Evolutionary conservation across 2,888 invertebrate genomes (phyloP), one percentile per base, ranked within the genome.

Genomic region (Hoplodrina blanda): DNA sequence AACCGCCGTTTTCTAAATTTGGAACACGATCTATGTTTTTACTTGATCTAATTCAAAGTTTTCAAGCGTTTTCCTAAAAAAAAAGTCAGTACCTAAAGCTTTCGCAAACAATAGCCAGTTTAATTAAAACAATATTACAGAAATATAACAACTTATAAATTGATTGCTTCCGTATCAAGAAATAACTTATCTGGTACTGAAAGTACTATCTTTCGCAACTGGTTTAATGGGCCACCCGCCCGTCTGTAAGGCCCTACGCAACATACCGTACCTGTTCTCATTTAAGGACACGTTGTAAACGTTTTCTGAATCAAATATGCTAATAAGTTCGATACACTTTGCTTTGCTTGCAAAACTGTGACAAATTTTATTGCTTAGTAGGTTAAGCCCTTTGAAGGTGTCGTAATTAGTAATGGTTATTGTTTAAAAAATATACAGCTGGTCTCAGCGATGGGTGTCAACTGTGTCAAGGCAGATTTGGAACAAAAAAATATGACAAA

Each of bases 251-350:
- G 62, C 62, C 79, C 83, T 87, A 83, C 87, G 87, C 87, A 88
- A 88, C 82, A 72, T 82, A 69, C 80, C 78, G 69, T 81, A 70
- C 79, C 76, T 81, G 78, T 78, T 76, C 67, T 87, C 84, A 83
- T 87, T 85, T 84, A 85, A 79, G 87, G 85, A 85, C 77, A 81
- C 63, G 77, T 83, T 83, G 80, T 83, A 85, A 87, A 80, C 83
- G 85, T 81, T 84, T 85, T 88, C 81, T 68, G 84, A 78, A 70
- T 83, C 79, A 66, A 85, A 84, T 88, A 89, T 89, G 88, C 83
- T 85, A 88, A 88, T 88, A 70, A 82, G 79, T 80, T 84, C 76
- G 77, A 82, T 84, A 84, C 71, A 84, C 80, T 81, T 79, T 76
- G 69, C 69, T 77, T 81, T 73, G 63, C 74, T 83, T 83, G 80